Conservation (phyloP, 2,888 invertebrate genomes). For the Sturmia bella region DNA sequence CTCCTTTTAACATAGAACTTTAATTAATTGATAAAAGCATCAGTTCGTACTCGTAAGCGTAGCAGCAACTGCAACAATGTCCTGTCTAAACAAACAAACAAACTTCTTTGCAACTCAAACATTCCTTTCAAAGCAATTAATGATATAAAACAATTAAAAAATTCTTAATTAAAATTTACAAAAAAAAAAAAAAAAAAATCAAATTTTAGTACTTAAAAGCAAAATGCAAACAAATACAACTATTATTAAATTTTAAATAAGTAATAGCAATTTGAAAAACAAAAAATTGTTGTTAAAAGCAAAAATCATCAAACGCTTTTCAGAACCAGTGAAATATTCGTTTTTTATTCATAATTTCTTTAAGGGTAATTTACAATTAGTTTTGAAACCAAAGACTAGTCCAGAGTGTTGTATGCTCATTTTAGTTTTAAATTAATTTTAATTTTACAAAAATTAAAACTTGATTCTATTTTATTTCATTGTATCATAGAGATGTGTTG, state of each 20-base stretch:
- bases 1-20: constrained; percentile 3
- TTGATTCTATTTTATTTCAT: constrained; percentile 1
- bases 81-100: constrained; percentile 24
- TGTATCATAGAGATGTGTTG: constrained; percentile 5
- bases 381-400: constrained; percentile 80
- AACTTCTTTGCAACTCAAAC: constrained; percentile 61
- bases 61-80: constrained; percentile 1
- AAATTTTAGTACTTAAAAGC: constrained; percentile 44
- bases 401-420: constrained; percentile 43
- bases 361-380: constrained; percentile 60
- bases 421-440: constrained; percentile 27
- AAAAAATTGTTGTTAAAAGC: not conserved
- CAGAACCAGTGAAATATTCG: not conserved
- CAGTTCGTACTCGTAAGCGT: constrained; percentile 13
- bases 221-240: constrained; percentile 11
- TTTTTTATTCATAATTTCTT: constrained; percentile 14
- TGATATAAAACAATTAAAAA: constrained; percentile 6
- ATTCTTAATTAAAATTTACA: constrained; percentile 52
- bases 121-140: constrained; percentile 57
- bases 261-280: not conserved
- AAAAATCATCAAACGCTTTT: constrained; percentile 16
- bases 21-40: not conserved
- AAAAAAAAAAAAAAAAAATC: constrained; percentile 32
- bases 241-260: constrained; percentile 32
- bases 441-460: not conserved